Base-by-base conservation (phyloP, 2,888 invertebrate species). In the Dryomyza anilis region DNA sequence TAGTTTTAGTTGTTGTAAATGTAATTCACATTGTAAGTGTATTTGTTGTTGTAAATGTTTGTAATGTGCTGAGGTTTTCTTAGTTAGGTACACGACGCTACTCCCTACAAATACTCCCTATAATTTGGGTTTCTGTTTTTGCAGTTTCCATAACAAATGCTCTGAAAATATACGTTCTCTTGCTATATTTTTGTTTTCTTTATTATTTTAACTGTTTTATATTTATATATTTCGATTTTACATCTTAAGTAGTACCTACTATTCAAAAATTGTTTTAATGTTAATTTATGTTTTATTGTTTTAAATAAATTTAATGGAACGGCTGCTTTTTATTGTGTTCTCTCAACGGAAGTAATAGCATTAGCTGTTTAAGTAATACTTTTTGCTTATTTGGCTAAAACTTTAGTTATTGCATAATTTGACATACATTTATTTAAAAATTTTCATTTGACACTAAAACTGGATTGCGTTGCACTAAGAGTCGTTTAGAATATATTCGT, bases 311-410 rank as follows among this genome's bases (percentile, higher is more conserved):
- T 25, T 50, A 52, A 29, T 70, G 70, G 70, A 70, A 67, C 70
- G 70, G 70, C 60, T 64, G 50, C 30, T n/a, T 48, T 59, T 66
- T 66, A 66, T 66, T 66, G 66, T 66, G n/a, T 69, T 60, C 45
- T 46, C 27, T 60, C 16, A 67, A 67, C 66, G 63, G 64, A 67
- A 65, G 63, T 67, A 67, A 16, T 62, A 21, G 56, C 36, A 12
- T 29, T 33, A 52, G 52, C 62, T 55, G 61, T 23, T 45, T n/a
- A n/a, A n/a, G n/a, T n/a, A n/a, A n/a, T n/a, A n/a, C n/a, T n/a
- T n/a, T n/a, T n/a, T n/a, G 27, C 27, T 50, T 50, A 50, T 25
- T 14, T 48, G 23, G 50, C 50, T 50, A 50, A 5, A 23, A 25
- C 25, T 50, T 14, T 16, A 25, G n/a, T 50, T 25, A 4, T 25